Percentiles rank a stretch among this genome's conserved stretches.
Conservation (phyloP, 2,113 vertebrate species). For the Lampris incognitus region DNA sequence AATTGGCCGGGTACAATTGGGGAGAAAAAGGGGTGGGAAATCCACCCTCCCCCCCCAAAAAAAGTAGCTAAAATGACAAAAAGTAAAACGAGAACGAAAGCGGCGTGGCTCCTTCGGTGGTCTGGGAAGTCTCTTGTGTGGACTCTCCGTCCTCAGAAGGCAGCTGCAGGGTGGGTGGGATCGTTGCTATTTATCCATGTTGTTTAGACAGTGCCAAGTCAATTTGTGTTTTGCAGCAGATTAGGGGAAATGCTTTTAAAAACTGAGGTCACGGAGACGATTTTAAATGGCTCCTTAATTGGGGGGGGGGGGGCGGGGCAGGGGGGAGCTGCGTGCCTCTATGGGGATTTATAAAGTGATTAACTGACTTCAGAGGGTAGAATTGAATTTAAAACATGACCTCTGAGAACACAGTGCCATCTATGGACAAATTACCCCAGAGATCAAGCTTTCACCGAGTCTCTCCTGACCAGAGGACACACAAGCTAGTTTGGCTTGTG, state of each 20-base stretch:
- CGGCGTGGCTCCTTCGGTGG: background rate
- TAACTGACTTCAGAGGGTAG: slow-evolving; percentile 59
- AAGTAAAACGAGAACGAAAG: background rate
- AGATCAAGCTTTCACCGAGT: slow-evolving; percentile 41
- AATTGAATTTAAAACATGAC: slow-evolving; percentile 68
- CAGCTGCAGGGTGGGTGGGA: background rate
- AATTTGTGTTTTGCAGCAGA: slow-evolving; percentile 8
- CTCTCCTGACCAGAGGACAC: slow-evolving; percentile 48
- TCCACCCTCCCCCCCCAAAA: too few species aligned
- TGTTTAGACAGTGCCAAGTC: slow-evolving; percentile 9
- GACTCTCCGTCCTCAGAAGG: background rate
- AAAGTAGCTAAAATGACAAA: too few species aligned
- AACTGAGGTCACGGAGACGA: slow-evolving; percentile 31
- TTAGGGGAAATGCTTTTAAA: slow-evolving; percentile 24
- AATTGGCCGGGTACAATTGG: too few species aligned
- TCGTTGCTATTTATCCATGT: background rate
- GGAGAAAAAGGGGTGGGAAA: too few species aligned
- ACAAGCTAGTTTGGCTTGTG: slow-evolving; percentile 23
- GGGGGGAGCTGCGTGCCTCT: slow-evolving; percentile 32
- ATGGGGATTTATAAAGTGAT: slow-evolving; percentile 63
- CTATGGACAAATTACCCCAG: slow-evolving; percentile 48
- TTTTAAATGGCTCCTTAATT: slow-evolving; percentile 44
- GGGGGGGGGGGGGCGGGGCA: background rate
- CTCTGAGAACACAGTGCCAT: slow-evolving; percentile 59
- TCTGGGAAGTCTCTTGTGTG: background rate